Evolutionary conservation across 2,888 invertebrate genomes (phyloP), one percentile per base, ranked within the genome.

Genomic region (Ennomos fuscantarius): DNA sequence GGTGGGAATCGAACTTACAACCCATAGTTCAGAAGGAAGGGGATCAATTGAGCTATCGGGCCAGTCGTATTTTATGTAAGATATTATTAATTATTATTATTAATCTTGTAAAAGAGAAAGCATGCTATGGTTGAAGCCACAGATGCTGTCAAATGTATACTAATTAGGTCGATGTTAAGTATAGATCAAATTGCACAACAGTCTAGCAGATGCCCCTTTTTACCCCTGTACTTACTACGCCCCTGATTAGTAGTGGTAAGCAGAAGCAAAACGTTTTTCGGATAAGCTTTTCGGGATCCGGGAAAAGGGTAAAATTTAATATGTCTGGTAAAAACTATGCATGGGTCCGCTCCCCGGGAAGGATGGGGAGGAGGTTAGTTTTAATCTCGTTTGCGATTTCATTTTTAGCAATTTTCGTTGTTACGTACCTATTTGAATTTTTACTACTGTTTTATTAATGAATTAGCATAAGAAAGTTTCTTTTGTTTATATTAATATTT

Each of bases 301-400:
- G 49, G 77, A 70, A 75, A 75, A 73, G 80, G 81, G 80, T 78
- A 63, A 73, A 77, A 79, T 79, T 81, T 78, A 75, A 78, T 79
- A 79, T 68, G 74, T 73, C 67, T 72, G 75, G 70, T 77, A 77
- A 77, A 78, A 77, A 77, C 72, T 72, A 75, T 68, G 58, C 37
- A 69, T 71, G 68, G 64, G 65, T 44, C 53, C 58, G 54, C 49
- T 60, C 49, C 47, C 60, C 41, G 55, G 12, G 45, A 8, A 13
- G 15, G 6, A 31, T 13, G 32, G 39, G 24, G 45, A 32, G 52
- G 40, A 44, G 45, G 54, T 60, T 63, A 68, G 68, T 68, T 68
- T 63, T 65, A 68, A 66, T 63, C 68, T 65, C 66, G 63, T 60
- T 57, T 52, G 55, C 40, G 50, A 65, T 60, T 55, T 55, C 56